Base-by-base conservation (phyloP, 2,888 invertebrate genomes). In the Phortica magna region DNA sequence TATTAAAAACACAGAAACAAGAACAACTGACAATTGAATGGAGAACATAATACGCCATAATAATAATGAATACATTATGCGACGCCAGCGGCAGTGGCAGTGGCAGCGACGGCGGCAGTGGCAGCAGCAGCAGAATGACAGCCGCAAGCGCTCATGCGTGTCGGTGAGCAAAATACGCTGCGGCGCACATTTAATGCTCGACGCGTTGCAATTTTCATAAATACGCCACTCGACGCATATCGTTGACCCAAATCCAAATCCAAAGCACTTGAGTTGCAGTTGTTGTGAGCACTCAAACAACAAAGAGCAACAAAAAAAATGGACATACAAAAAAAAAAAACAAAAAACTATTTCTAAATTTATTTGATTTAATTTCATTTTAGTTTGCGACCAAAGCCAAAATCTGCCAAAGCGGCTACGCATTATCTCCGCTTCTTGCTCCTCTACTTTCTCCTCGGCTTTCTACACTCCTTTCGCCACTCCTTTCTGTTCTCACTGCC, bases 71-170 rank as follows among this genome's bases (percentile, higher is more conserved):
- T 39, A 42, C 82, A 75, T 59, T 71, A 82, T 81, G 74, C 78
- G 80, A 80, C 80, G 78, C 68, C 76, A 43, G 1, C 3, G n/a
- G 67, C 48, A 68, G 55, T 78, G 77, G 75, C 61, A 79, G 43
- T 43, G 43, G 43, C 43, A 43, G 10, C 10, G 43, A 10, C 43
- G 10, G 43, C 10, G 10, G 10, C 43, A 43, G 7, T 59, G 59
- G 53, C 67, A 53, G 57, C 75, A 71, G 10, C 68, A 70, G 59
- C 64, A 76, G 71, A 70, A 31, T 31, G 0, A 4, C 31, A 31
- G 31, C 31, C 31, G 31, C 31, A 31, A 31, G 3, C 31, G 31
- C 55, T 61, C 68, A 59, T 41, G 65, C n/a, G 10, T 55, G 14
- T 17, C 6, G 55, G 14, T 55, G 55, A 17, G 55, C 55, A 14